Evolutionary conservation across 1,140 invertebrate genomes (phyloP).

Genomic region (Zophobas atratus): DNA sequence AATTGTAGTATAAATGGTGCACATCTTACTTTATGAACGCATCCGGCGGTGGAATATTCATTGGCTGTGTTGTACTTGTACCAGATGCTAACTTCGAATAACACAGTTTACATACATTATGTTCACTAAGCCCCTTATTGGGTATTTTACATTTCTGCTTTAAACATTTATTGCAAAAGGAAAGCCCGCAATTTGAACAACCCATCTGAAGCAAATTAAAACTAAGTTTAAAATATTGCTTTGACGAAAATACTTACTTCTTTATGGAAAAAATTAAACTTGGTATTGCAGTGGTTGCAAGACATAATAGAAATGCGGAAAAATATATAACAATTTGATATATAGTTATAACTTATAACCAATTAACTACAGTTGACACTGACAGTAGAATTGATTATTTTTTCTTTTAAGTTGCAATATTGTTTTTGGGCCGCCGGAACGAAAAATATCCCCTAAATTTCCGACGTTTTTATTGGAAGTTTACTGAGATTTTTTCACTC

Average conservation of each 20-base stretch:
- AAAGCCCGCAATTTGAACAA: slow-evolving; percentile 76
- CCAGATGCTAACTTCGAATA: slow-evolving; percentile 59
- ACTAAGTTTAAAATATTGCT: slow-evolving; percentile 33
- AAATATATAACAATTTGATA: slow-evolving; percentile 17
- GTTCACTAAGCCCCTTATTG: slow-evolving; percentile 64
- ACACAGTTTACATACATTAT: slow-evolving; percentile 69
- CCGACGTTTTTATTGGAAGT: background rate
- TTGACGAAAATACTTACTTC: slow-evolving; percentile 64
- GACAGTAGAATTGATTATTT: slow-evolving; percentile 44
- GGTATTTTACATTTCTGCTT: slow-evolving; percentile 67
- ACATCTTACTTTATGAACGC: slow-evolving; percentile 69
- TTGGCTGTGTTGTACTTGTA: slow-evolving; percentile 48
- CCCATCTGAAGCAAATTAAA: slow-evolving; percentile 69
- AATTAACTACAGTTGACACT: slow-evolving; percentile 32
- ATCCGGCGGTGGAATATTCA: slow-evolving; percentile 68
- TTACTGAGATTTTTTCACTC: slow-evolving; percentile 1
- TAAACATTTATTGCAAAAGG: slow-evolving; percentile 77
- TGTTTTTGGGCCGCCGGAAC: slow-evolving; percentile 16
- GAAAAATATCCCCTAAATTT: background rate
- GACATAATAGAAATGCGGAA: slow-evolving; percentile 64
- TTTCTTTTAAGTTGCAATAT: slow-evolving; percentile 39
- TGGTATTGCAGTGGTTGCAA: slow-evolving; percentile 70
- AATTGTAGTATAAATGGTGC: background rate
- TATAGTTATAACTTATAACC: slow-evolving; percentile 32
- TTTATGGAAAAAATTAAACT: slow-evolving; percentile 71